These are phyloP conservation scores for Peromyscus attwateri DNA, from an alignment of 2,797 vertebrate species.

Conservation along the genomic window DNA sequence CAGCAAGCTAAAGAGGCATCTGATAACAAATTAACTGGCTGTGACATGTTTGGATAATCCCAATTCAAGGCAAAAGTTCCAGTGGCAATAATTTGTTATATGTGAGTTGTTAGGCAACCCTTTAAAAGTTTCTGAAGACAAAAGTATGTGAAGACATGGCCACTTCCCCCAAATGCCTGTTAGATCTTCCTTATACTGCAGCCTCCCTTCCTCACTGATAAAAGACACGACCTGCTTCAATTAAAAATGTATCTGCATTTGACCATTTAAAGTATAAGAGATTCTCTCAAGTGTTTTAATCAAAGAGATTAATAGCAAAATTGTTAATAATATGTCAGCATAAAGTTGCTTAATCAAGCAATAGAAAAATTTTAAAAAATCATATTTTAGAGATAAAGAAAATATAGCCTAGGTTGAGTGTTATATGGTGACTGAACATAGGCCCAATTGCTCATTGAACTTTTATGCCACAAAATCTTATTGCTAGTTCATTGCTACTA, in stretches of 20 bases:
- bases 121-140: neutral
- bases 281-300: neutral
- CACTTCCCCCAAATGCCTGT: neutral
- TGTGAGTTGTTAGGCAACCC: neutral
- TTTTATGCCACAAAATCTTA: neutral
- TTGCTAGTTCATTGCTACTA: neutral
- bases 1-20: conserved; percentile 55
- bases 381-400: neutral
- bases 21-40: conserved; percentile 68
- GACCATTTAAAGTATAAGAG: neutral
- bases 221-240: neutral
- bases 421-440: neutral
- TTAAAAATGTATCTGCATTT: neutral
- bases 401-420: neutral
- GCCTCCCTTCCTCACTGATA: fast-evolving
- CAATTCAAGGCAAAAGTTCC: conserved; percentile 51
- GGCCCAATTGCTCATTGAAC: fast-evolving
- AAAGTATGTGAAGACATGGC: neutral
- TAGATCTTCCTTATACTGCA: neutral
- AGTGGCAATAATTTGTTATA: conserved; percentile 31
- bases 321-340: neutral
- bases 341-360: neutral
- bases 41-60: conserved; percentile 63
- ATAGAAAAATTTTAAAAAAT: neutral
- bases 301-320: neutral